A percentile compares a stretch with the other conserved stretches of the same genome.
These are phyloP conservation scores for Phymorhynchus buccinoides DNA, from an alignment of 1,140 invertebrate species.

Conservation along the genomic window DNA sequence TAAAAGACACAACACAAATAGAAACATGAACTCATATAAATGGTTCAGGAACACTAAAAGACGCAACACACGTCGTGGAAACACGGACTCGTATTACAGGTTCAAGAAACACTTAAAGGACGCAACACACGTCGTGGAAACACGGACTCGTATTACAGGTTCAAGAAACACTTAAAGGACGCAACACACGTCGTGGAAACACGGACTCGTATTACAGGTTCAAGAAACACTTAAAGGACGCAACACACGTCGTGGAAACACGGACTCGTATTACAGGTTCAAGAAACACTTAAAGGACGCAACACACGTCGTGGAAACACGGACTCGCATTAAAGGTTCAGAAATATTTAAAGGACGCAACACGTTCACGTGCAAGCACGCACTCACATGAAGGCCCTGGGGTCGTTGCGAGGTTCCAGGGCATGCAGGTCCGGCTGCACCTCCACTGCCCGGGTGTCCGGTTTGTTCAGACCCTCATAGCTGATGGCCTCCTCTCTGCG, in stretches of 20 bases:
- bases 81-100: no score
- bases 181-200: no score
- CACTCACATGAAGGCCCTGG: slow-evolving; percentile 41
- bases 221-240: background rate
- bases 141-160: no score
- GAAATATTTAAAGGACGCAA: no score
- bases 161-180: no score
- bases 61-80: no score
- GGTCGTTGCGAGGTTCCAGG: slow-evolving; percentile 45
- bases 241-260: no score
- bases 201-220: background rate
- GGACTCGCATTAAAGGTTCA: no score
- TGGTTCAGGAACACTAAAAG: no score
- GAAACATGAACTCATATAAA: background rate
- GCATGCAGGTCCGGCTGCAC: slow-evolving; percentile 47
- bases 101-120: no score
- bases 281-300: background rate
- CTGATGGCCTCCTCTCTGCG: slow-evolving; percentile 40
- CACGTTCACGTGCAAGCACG: background rate
- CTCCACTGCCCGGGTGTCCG: slow-evolving; percentile 43
- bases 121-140: no score
- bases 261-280: background rate
- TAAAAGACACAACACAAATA: background rate
- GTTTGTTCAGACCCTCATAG: slow-evolving; percentile 46
- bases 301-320: background rate